These are phyloP conservation scores for Avahi laniger DNA, from an alignment of 2,797 vertebrate genomes.

Conservation along the genomic window DNA sequence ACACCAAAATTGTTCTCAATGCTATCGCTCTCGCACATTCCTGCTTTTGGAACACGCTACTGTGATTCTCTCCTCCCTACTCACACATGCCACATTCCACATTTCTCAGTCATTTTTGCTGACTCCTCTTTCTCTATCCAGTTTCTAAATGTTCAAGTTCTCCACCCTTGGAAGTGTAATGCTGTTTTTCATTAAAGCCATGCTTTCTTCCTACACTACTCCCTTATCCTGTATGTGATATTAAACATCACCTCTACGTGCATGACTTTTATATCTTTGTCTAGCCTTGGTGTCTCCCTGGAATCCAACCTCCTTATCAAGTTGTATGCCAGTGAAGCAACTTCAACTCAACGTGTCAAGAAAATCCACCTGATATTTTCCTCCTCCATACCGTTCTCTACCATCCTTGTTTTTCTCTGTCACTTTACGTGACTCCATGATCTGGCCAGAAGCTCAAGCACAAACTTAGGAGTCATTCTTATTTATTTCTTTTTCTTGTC, in stretches of 20 bases:
- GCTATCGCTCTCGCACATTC: rapidly evolving
- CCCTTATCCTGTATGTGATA: not conserved
- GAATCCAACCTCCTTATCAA: not conserved
- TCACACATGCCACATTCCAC: not conserved
- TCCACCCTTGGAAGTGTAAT: not conserved
- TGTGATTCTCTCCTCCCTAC: not conserved
- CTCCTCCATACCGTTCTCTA: not conserved
- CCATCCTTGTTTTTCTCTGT: not conserved
- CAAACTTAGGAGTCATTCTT: not conserved
- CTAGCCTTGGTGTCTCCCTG: not conserved
- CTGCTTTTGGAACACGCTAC: not conserved
- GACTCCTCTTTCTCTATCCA: not conserved
- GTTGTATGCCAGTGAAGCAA: not conserved
- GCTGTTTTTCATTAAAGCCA: not conserved
- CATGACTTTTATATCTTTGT: not conserved
- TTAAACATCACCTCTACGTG: not conserved
- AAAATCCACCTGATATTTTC: not conserved
- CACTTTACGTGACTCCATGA: not conserved
- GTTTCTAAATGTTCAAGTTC: not conserved
- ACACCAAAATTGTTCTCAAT: not conserved
- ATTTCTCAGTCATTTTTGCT: not conserved
- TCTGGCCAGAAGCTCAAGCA: not conserved
- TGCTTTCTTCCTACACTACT: not conserved
- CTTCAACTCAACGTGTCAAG: not conserved
- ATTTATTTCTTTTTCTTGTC: not conserved